Evolutionary conservation across 2,113 vertebrate genomes (phyloP).

Genomic region (Hiodon alosoides): DNA sequence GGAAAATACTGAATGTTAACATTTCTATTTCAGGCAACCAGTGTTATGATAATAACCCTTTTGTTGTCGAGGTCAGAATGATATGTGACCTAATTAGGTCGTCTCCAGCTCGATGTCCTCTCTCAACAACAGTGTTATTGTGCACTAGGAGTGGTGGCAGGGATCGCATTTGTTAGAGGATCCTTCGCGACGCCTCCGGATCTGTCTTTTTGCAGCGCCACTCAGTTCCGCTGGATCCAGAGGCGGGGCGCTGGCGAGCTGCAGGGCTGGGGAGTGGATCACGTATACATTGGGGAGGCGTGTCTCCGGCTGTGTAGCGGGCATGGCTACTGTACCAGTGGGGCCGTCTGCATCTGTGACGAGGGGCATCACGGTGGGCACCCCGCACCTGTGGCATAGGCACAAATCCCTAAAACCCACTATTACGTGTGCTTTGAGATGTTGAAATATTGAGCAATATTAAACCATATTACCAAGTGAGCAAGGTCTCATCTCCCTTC

Average conservation of each 20-base stretch:
- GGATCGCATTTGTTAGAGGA: not conserved
- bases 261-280: slow-evolving; percentile 91
- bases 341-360: slow-evolving; percentile 89
- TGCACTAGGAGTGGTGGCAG: too few species aligned
- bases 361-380: slow-evolving; percentile 83
- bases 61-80: too few species aligned
- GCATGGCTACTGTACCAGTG: slow-evolving; percentile 83
- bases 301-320: slow-evolving; percentile 92
- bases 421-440: too few species aligned
- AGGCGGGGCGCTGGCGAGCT: slow-evolving; percentile 82
- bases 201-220: slow-evolving; percentile 65
- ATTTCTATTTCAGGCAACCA: too few species aligned
- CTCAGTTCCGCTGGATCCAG: slow-evolving; percentile 97
- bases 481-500: not conserved
- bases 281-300: slow-evolving; percentile 90
- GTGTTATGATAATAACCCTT: too few species aligned
- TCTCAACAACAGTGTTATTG: too few species aligned
- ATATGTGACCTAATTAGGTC: too few species aligned
- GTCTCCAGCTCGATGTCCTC: too few species aligned
- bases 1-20: too few species aligned
- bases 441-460: too few species aligned
- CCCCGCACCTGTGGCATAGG: not conserved
- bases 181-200: not conserved
- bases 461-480: not conserved
- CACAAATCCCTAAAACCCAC: too few species aligned